Evolutionary conservation across 2,113 vertebrate genomes (phyloP).

Genomic region (Myotis yumanensis): DNA sequence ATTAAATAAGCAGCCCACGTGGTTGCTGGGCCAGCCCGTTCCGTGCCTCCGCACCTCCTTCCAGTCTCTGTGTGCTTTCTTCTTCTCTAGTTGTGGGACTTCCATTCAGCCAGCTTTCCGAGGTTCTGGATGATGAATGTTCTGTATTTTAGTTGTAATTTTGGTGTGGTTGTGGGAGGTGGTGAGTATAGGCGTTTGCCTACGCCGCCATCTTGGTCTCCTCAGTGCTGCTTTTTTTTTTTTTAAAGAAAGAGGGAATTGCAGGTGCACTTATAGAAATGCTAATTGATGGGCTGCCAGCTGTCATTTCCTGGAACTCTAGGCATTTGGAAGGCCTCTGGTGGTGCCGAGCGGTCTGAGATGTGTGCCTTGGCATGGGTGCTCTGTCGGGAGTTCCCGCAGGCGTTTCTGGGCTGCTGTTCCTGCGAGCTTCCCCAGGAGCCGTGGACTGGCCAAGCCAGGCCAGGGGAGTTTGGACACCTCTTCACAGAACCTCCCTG

Average conservation of each 20-base stretch:
- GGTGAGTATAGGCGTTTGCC: too few relatives aligned
- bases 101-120: too few relatives aligned
- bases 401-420: rapidly evolving
- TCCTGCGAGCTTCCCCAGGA: not conserved
- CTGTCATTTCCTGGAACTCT: not conserved
- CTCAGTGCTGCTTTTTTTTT: not conserved
- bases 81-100: too few relatives aligned
- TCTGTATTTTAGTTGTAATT: too few relatives aligned
- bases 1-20: too few relatives aligned
- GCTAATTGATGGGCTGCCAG: not conserved
- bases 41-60: too few relatives aligned
- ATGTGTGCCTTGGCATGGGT: rapidly evolving
- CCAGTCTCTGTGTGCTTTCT: too few relatives aligned
- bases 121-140: too few relatives aligned
- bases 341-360: rapidly evolving
- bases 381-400: not conserved
- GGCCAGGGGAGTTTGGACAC: not conserved
- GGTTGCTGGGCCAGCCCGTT: too few relatives aligned
- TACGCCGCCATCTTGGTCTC: too few relatives aligned
- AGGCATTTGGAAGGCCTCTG: not conserved
- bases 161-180: too few relatives aligned
- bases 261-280: not conserved
- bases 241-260: not conserved
- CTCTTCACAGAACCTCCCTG: too few relatives aligned
- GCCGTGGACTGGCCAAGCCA: not conserved